These are phyloP conservation scores for Felis catus DNA, from an alignment of 2,113 vertebrate species.

Conservation along the genomic window DNA sequence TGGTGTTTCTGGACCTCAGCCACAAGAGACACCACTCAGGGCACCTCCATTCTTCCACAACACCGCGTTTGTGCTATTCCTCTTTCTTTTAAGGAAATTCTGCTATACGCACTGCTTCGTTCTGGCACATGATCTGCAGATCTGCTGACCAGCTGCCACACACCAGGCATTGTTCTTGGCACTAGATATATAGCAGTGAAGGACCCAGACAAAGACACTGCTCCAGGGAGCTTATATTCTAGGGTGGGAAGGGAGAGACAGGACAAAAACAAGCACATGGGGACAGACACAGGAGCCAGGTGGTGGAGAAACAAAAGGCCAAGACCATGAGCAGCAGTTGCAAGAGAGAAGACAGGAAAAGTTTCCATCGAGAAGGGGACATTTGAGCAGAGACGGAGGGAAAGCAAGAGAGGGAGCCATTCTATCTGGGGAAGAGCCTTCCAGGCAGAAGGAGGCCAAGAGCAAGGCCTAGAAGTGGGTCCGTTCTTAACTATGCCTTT, in stretches of 20 bases:
- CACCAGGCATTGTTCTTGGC: too few relatives aligned
- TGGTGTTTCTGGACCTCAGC: background rate
- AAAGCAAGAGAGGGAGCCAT: background rate
- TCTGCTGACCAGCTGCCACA: background rate
- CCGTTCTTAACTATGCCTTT: too few relatives aligned
- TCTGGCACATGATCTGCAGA: background rate
- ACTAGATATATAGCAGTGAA: background rate
- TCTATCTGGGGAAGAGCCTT: background rate
- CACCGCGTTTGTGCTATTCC: background rate
- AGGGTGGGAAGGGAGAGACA: accelerated
- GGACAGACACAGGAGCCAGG: background rate
- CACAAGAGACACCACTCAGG: background rate
- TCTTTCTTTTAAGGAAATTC: background rate
- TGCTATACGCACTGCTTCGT: background rate
- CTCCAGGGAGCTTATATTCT: background rate
- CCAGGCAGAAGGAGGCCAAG: background rate
- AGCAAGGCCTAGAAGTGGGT: background rate
- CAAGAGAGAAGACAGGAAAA: background rate
- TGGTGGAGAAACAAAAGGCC: background rate
- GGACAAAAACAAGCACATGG: background rate
- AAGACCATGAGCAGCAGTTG: background rate
- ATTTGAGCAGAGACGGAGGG: background rate
- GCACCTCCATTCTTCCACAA: background rate
- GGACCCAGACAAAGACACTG: too few relatives aligned
- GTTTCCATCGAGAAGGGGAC: background rate